Evolutionary conservation across 2,888 invertebrate species (phyloP).

Genomic region (Biston betularia): DNA sequence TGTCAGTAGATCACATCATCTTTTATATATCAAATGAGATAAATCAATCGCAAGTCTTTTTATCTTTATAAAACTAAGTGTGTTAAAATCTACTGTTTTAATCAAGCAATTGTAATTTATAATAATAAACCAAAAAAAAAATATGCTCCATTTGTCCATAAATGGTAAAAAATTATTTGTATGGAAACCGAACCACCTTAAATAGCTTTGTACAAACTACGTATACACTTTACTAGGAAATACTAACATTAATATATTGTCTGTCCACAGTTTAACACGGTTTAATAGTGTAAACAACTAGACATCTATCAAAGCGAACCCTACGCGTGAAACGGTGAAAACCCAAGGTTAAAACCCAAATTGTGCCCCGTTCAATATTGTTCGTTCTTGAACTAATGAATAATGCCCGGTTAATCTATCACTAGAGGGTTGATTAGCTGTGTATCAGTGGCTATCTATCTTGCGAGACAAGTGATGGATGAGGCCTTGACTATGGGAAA

Average conservation of each 20-base stretch:
- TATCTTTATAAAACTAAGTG: too few species aligned
- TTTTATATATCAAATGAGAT: too few species aligned
- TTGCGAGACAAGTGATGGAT: slow-evolving; percentile 27
- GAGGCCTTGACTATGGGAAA: slow-evolving; percentile 20
- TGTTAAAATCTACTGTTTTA: not conserved
- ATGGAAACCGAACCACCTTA: too few species aligned
- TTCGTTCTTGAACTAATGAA: slow-evolving; percentile 26
- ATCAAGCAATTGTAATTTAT: too few species aligned
- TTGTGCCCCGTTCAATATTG: slow-evolving; percentile 14
- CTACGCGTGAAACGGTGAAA: slow-evolving; percentile 1
- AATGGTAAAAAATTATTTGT: too few species aligned
- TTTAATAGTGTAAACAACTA: not conserved
- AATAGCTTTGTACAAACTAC: too few species aligned
- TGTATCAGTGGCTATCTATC: slow-evolving; percentile 22
- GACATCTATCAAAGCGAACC: not conserved
- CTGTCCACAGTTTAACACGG: not conserved
- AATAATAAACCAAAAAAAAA: too few species aligned
- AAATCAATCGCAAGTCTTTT: too few species aligned
- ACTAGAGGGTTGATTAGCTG: slow-evolving; percentile 25
- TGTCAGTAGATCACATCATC: too few species aligned
- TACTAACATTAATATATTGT: not conserved
- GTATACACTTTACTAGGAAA: too few species aligned
- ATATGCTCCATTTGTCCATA: too few species aligned
- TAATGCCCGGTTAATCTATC: slow-evolving; percentile 25
- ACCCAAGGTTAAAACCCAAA: not conserved